Conservation (phyloP, 2,113 vertebrate genomes). For the Pangasianodon hypophthalmus region DNA sequence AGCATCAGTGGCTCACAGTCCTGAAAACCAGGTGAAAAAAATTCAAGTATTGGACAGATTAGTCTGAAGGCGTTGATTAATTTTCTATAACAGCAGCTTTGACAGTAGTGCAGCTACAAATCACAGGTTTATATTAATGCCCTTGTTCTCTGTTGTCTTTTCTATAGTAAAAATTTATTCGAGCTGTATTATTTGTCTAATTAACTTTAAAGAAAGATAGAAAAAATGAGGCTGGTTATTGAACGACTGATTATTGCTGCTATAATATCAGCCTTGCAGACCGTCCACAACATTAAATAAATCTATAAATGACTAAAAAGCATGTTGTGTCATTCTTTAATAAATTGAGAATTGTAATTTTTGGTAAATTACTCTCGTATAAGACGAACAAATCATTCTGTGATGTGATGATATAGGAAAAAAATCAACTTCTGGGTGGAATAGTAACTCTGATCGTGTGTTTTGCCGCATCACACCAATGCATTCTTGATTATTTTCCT, state of each 20-base stretch:
- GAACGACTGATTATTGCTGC: neutral
- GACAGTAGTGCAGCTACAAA: no score
- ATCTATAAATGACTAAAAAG: neutral
- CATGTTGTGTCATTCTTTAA: neutral
- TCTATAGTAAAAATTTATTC: neutral
- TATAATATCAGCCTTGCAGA: neutral
- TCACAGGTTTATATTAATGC: neutral
- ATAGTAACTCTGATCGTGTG: neutral
- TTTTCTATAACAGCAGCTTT: neutral
- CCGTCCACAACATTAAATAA: neutral
- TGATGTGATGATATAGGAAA: no score
- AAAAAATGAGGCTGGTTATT: neutral
- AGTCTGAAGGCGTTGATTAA: neutral
- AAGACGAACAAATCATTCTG: neutral
- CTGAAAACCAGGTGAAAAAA: neutral
- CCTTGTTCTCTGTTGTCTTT: neutral
- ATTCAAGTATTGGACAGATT: neutral
- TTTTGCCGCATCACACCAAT: no score
- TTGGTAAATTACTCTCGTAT: neutral
- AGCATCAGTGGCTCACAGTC: neutral
- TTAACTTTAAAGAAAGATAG: neutral
- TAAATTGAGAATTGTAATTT: neutral
- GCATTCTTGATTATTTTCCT: neutral
- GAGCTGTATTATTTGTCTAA: neutral
- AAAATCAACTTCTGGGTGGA: neutral